Base-by-base conservation (phyloP, 2,113 vertebrate species). In the Actenoides lindsayi region DNA sequence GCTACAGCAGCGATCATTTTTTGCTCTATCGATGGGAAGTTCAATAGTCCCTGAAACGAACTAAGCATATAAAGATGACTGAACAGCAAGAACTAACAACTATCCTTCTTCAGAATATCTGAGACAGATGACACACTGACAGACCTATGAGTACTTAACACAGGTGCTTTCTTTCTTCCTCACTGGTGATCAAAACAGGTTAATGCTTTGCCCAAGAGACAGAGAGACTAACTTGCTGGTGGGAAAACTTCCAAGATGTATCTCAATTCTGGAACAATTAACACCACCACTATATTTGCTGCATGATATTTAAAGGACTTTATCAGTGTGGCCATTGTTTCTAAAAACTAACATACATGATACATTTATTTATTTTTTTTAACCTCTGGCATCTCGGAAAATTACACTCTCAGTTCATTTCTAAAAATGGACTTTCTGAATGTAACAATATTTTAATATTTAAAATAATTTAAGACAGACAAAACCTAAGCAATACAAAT, bases 1-100 rank as follows among this genome's bases (percentile, higher is more conserved):
- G 39, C 80, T 94, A 31, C 39, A 50, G 71, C 53, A 92, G 31
- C 71, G 54, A 94, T 90, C 68, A 56, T 93, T 94, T 89, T 89
- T 93, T n/a, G 67, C 62, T 68, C 89, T 92, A 84, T 81, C 11
- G 8, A 88, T 88, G 95, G 39, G 42, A 89, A 96, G 57, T 88
- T 88, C 60, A 94, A 46, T 74, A 70, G 86, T 59, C 65, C 35
- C 35, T 33, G 44, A 69, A 96, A 91, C 15, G 93, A 95, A 78
- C 39, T 23, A 51, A 86, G 51, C 0, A 3, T n/a, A 60, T 63
- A 41, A 77, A 69, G 51, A 56, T 71, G 39, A 42, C 56, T 60
- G 68, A 90, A 70, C 10, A 67, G 35, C 19, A 37, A 82, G 41
- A 92, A 60, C 30, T 64, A 71, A 24, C 67, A 81, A 64, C 28